Evolutionary conservation across 2,888 invertebrate species (phyloP).

Genomic region (Oegoconia quadripuncta): DNA sequence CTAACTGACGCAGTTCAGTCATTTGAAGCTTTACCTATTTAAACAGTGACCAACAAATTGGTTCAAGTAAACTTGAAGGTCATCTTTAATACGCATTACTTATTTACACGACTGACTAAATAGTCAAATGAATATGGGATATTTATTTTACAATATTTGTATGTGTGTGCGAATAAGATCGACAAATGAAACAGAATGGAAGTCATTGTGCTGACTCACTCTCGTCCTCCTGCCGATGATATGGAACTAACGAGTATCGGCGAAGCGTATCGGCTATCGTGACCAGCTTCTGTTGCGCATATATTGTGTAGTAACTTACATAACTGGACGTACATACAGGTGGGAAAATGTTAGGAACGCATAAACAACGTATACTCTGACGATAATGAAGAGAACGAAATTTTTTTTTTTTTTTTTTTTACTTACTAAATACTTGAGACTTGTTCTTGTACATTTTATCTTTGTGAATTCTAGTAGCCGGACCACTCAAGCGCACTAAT

Average conservation of each 20-base stretch:
- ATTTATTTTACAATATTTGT: neutral
- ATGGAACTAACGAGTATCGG: conserved; percentile 50
- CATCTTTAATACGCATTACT: neutral
- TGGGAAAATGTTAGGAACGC: conserved; percentile 10
- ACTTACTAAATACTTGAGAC: conserved; percentile 23
- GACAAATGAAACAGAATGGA: conserved; percentile 13
- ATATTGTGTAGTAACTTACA: conserved; percentile 33
- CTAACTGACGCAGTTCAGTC: too few species aligned
- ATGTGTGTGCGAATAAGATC: neutral
- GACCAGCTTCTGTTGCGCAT: conserved; percentile 43
- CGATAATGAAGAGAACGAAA: conserved; percentile 3
- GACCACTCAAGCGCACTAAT: conserved; percentile 33
- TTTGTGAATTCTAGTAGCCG: conserved; percentile 23
- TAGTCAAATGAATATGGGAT: neutral
- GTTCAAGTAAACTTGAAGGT: neutral
- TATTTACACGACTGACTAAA: neutral
- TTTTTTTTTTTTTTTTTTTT: conserved; percentile 14
- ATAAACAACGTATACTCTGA: conserved; percentile 7
- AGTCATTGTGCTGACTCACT: conserved; percentile 56
- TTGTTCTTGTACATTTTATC: conserved; percentile 19
- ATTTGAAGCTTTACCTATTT: too few species aligned
- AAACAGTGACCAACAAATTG: neutral
- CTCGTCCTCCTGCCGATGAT: conserved; percentile 55
- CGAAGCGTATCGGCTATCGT: conserved; percentile 58
- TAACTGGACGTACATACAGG: conserved; percentile 24